These are phyloP conservation scores for Drosophila busckii DNA, from an alignment of 1,140 invertebrate species.

Conservation along the genomic window DNA sequence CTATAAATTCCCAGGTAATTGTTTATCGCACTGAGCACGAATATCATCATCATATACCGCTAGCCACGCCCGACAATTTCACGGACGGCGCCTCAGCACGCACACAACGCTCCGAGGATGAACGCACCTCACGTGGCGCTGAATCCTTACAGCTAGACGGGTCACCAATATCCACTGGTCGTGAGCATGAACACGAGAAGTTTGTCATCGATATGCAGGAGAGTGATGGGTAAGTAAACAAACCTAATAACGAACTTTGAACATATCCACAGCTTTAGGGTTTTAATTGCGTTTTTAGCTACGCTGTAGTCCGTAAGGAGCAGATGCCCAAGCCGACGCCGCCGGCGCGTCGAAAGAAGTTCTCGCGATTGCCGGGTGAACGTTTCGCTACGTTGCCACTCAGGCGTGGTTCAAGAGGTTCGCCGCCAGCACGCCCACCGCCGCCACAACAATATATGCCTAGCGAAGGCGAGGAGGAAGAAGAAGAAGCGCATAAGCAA, in stretches of 20 bases:
- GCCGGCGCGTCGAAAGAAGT: conserved; percentile 80
- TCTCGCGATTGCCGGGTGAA: conserved; percentile 77
- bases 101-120: conserved; percentile 81
- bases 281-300: conserved; percentile 64
- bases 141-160: too few species aligned
- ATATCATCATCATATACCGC: conserved; percentile 81
- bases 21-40: conserved; percentile 83
- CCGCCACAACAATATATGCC: conserved; percentile 63
- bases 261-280: conserved; percentile 18
- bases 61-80: conserved; percentile 79
- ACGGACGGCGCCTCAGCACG: conserved; percentile 76
- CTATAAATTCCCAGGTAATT: conserved; percentile 79
- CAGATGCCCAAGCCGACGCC: conserved; percentile 81
- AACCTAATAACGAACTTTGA: conserved; percentile 4
- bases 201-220: conserved; percentile 79
- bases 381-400: conserved; percentile 81
- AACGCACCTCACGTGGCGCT: conserved; percentile 85
- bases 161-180: conserved; percentile 78
- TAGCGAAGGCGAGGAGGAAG: conserved; percentile 57
- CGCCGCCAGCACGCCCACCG: conserved; percentile 67
- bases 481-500: too few species aligned
- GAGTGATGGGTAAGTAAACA: conserved; percentile 79
- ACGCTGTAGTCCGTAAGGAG: conserved; percentile 79
- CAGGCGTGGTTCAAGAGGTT: conserved; percentile 77
- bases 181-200: conserved; percentile 58